Evolutionary conservation across 2,797 vertebrate species (phyloP), one percentile per base, ranked within the genome.

Genomic region (Xiphorhynchus erythropygius): DNA sequence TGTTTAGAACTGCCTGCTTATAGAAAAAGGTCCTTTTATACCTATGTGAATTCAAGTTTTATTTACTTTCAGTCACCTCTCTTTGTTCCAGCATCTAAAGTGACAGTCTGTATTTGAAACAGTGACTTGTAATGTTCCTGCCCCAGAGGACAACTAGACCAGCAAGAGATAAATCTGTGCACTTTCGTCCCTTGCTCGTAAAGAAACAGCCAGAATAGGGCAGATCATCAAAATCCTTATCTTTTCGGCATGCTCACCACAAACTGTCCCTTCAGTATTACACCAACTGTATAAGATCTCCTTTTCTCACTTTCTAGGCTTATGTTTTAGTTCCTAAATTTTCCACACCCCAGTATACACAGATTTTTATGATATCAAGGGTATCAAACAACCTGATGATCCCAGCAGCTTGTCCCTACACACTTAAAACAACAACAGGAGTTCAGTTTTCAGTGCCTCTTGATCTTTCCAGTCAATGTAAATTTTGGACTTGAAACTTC

Each of bases 1-100:
- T 95, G 89, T 96, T 96, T 97, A 94, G 96, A 97, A 96, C 95
- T 76, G 78, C 69, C 89, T 96, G 57, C 85, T 97, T 97, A 96
- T 52, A 91, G 89, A 93, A 95, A 97, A 93, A 65, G 49, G 76
- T 90, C 50, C 63, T 95, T 96, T 92, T 73, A 88, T 95, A 81
- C 87, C 89, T 86, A 52, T 86, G 76, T 90, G 91, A 95, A 96
- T 96, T 91, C 93, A 90, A 93, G 67, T 90, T 96, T 93, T 96
- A 90, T 97, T 97, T 96, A 84, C 62, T 88, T 96, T 92, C 84
- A 93, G 67, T 67, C 87, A 85, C 76, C 92, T 96, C 15, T 25
- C 32, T 94, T 90, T 96, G 77, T 94, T 94, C 85, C 88, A 63
- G 50, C 94, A 70, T 86, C 80, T 84, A 35, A 91, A 79, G 41